Conservation (phyloP, 1,140 invertebrate species). For the Oppia nitens region DNA sequence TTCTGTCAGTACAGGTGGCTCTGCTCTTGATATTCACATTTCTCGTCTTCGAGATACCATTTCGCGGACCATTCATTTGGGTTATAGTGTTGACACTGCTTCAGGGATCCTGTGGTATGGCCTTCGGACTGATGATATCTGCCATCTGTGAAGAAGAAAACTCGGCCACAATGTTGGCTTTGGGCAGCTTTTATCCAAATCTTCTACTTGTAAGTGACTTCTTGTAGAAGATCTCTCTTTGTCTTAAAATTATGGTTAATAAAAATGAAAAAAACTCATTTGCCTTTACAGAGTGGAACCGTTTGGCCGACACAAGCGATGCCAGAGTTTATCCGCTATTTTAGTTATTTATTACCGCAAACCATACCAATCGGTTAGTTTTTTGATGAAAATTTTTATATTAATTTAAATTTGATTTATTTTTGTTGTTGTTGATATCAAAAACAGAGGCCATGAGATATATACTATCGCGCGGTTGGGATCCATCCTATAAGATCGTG, state of each 20-base stretch:
- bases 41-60: constrained; percentile 58
- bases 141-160: constrained; percentile 70
- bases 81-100: constrained; percentile 56
- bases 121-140: constrained; percentile 76
- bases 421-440: neutral
- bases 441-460: constrained; percentile 11
- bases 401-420: neutral
- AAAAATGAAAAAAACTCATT: constrained; percentile 24
- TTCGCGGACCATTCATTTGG: constrained; percentile 52
- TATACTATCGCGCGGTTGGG: constrained; percentile 17
- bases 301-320: constrained; percentile 87
- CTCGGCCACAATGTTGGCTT: constrained; percentile 74
- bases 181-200: constrained; percentile 83
- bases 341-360: constrained; percentile 65
- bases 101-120: constrained; percentile 76
- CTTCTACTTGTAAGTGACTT: constrained; percentile 42
- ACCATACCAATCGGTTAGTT: constrained; percentile 46
- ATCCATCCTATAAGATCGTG: neutral
- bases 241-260: too few species aligned
- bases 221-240: constrained; percentile 30
- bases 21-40: constrained; percentile 69
- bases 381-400: too few species aligned
- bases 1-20: constrained; percentile 77
- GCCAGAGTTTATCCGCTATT: constrained; percentile 59
- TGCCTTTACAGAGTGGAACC: constrained; percentile 36